Evolutionary conservation across 2,888 invertebrate genomes (phyloP).

Genomic region (Tethea ocularis): DNA sequence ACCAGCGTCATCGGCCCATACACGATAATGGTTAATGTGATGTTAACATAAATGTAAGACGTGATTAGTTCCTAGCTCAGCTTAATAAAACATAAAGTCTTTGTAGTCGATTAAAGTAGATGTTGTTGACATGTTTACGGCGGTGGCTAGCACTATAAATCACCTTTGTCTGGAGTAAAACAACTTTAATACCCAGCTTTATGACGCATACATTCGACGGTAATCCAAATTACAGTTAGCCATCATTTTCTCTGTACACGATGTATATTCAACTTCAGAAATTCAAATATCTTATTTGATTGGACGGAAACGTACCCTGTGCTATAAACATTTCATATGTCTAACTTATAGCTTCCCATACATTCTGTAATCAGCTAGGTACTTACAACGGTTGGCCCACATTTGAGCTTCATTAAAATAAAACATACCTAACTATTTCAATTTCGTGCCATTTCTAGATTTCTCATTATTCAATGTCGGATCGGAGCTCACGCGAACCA

Average conservation of each 20-base stretch:
- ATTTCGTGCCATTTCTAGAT: constrained; percentile 62
- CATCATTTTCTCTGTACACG: constrained; percentile 34
- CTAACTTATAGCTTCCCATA: constrained; percentile 47
- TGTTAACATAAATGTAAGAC: not conserved
- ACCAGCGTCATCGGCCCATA: not conserved
- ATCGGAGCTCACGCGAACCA: constrained; percentile 65
- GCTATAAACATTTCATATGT: constrained; percentile 25
- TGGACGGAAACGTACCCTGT: constrained; percentile 21
- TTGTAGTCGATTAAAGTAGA: constrained; percentile 11
- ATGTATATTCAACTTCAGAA: constrained; percentile 18
- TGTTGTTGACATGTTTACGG: constrained; percentile 11
- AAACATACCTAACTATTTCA: constrained; percentile 51
- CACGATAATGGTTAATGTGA: not conserved
- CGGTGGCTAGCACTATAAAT: constrained; percentile 13
- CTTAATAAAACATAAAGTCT: not conserved
- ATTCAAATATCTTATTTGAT: constrained; percentile 10
- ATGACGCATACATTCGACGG: constrained; percentile 39
- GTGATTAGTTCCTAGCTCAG: constrained; percentile 8
- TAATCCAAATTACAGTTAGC: constrained; percentile 52
- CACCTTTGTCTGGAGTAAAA: constrained; percentile 30
- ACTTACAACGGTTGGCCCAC: constrained; percentile 66
- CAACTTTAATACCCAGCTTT: constrained; percentile 26
- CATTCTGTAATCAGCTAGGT: constrained; percentile 40
- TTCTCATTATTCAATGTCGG: constrained; percentile 74
- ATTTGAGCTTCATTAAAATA: constrained; percentile 65